Evolutionary conservation across 2,888 invertebrate genomes (phyloP), one percentile per base, ranked within the genome.

Genomic region (Camptogramma bilineatum): DNA sequence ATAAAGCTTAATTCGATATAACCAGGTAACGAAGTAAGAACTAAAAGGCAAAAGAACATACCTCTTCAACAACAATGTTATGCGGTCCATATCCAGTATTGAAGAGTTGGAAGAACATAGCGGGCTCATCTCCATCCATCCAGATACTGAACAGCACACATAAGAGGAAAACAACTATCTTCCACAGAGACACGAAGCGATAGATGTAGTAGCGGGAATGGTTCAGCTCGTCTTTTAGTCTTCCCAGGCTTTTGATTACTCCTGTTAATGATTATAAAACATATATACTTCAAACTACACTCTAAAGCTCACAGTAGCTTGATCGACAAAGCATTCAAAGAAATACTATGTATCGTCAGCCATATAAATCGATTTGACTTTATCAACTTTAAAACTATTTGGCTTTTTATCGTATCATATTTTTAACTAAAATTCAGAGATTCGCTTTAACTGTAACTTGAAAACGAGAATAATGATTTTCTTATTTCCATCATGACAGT

Each of bases 151-250:
- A 90, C 13, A 97, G 79, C 65, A 97, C 95, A 60, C 96, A 94
- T 75, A 97, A 92, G 64, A 98, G 93, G 82, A 98, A 98, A 44
- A 96, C 72, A 7, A 94, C 59, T 60, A 98, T 97, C 91, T 99
- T 99, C 98, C 98, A 99, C 0, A 97, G 86, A 0, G 98, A 97
- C 57, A 99, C 94, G 80, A 98, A 97, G 77, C 98, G 95, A 87
- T 98, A 98, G 2, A 96, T 96, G 86, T 98, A 98, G 80, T 98
- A 98, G 54, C 98, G 95, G 0, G 97, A 96, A 59, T 95, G 91
- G 68, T 95, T 95, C 70, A 99, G 91, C 58, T 97, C 95, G 57
- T 96, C 96, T 82, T 97, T 97, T 52, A 97, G 94, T 81, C 96
- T 94, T 9, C 96, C 97, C 76, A 97, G 91, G 48, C 94, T 94